These are phyloP conservation scores for Steinernema hermaphroditum DNA, from an alignment of 2,888 invertebrate genomes.

Conservation along the genomic window DNA sequence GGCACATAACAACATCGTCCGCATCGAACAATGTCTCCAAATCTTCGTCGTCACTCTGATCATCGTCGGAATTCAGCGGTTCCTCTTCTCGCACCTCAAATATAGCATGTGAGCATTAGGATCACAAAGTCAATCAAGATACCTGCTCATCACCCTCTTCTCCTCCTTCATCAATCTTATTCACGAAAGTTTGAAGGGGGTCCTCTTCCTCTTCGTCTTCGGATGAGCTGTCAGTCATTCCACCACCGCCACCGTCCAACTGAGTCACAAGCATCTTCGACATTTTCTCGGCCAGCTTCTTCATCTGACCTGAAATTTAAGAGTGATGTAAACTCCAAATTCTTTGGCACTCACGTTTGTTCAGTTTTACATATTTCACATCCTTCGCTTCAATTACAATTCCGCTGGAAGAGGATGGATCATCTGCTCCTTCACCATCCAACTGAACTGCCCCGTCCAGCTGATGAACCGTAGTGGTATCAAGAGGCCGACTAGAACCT, in stretches of 20 bases:
- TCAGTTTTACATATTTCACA: constrained; percentile 15
- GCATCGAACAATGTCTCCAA: constrained; percentile 94
- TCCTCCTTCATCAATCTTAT: constrained; percentile 45
- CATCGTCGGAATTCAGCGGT: constrained; percentile 63
- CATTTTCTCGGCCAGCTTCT: constrained; percentile 37
- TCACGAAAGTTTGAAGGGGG: constrained; percentile 46
- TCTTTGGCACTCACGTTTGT: neutral
- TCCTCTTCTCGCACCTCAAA: constrained; percentile 54
- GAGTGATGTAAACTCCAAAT: neutral
- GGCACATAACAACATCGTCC: constrained; percentile 98
- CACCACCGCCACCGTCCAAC: constrained; percentile 56
- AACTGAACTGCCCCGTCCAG: constrained; percentile 49
- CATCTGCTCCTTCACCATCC: constrained; percentile 8
- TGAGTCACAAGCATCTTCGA: constrained; percentile 42
- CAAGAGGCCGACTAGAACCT: neutral
- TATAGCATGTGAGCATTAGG: neutral
- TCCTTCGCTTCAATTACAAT: constrained; percentile 41
- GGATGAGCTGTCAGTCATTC: constrained; percentile 54
- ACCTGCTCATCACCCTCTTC: constrained; percentile 9
- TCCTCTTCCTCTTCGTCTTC: constrained; percentile 50
- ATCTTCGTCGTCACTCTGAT: constrained; percentile 79
- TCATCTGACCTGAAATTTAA: neutral
- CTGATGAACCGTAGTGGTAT: constrained; percentile 44
- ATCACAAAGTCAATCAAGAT: neutral
- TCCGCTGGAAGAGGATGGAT: constrained; percentile 17